A percentile compares a stretch with the other conserved stretches of the same genome.
Conservation (phyloP, 2,113 vertebrate genomes). For the Hucho hucho region DNA sequence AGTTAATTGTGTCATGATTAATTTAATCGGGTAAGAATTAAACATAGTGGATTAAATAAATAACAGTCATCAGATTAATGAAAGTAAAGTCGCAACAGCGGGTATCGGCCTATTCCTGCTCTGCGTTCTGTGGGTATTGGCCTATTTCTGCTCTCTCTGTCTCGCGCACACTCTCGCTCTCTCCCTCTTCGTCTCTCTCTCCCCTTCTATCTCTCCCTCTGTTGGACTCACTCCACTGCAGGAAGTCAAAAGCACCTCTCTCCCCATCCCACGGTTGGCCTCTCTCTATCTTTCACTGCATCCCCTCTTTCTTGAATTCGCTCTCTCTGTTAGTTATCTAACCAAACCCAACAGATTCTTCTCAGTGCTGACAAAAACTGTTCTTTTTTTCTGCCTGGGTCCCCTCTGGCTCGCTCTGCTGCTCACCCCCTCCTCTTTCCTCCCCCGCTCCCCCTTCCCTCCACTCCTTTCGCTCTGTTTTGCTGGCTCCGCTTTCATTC, state of each 20-base stretch:
- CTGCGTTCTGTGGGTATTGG: too few relatives aligned
- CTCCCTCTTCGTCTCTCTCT: too few relatives aligned
- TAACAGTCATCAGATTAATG: too few relatives aligned
- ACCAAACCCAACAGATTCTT: constrained; percentile 55
- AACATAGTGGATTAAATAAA: too few relatives aligned
- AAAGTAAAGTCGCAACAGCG: too few relatives aligned
- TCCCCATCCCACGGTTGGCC: constrained; percentile 26
- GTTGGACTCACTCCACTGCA: constrained; percentile 7
- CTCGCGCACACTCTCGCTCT: too few relatives aligned
- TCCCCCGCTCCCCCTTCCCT: constrained; percentile 45
- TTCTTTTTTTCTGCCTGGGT: constrained; percentile 57
- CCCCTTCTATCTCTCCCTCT: constrained; percentile 17
- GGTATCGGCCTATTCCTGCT: too few relatives aligned
- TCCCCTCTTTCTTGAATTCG: constrained; percentile 20
- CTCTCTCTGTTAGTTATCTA: constrained; percentile 54
- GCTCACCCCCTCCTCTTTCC: constrained; percentile 33
- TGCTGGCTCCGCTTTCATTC: constrained; percentile 55
- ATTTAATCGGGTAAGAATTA: too few relatives aligned
- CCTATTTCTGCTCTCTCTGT: too few relatives aligned
- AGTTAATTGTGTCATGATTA: too few relatives aligned
- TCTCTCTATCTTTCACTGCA: constrained; percentile 28
- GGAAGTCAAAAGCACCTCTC: neutral
- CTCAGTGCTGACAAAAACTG: constrained; percentile 47
- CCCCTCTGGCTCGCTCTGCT: constrained; percentile 63
- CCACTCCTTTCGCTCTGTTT: constrained; percentile 43